These are phyloP conservation scores for Colletes collaris DNA, from an alignment of 2,888 invertebrate genomes.

Conservation along the genomic window DNA sequence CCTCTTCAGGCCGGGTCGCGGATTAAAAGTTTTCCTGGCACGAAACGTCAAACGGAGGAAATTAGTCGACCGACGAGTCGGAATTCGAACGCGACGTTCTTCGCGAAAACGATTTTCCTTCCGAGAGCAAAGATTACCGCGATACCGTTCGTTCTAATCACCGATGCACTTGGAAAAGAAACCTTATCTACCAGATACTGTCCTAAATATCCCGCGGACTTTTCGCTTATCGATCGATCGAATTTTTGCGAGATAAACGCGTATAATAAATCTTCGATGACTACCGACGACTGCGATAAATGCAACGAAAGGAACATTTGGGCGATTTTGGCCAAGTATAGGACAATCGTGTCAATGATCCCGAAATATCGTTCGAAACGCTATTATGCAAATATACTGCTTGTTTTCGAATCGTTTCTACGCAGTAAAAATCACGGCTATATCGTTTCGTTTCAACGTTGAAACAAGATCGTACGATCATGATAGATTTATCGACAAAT, in stretches of 20 bases:
- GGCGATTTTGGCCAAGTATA: no score
- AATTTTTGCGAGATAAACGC: slow-evolving; percentile 18
- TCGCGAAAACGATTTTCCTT: not conserved
- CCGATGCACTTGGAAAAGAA: not conserved
- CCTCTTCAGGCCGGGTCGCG: not conserved
- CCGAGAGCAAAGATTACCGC: not conserved
- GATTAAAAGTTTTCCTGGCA: slow-evolving; percentile 49
- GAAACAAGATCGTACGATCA: no score
- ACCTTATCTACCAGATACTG: not conserved
- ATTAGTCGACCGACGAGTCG: slow-evolving; percentile 32
- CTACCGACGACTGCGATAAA: not conserved
- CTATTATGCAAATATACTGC: no score
- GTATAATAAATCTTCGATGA: not conserved
- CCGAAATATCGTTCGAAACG: no score
- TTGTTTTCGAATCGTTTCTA: no score
- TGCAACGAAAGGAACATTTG: no score
- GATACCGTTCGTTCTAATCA: slow-evolving; percentile 25
- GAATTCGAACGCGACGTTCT: not conserved
- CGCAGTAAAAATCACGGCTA: no score
- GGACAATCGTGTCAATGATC: no score
- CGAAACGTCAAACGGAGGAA: slow-evolving; percentile 24
- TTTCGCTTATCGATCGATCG: no score
- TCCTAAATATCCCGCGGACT: slow-evolving; percentile 9
- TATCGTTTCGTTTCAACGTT: no score
- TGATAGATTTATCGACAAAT: no score